Evolutionary conservation across 92 coral and sea anemone species (phyloP).

Genomic region (Phymanthus crucifer): DNA sequence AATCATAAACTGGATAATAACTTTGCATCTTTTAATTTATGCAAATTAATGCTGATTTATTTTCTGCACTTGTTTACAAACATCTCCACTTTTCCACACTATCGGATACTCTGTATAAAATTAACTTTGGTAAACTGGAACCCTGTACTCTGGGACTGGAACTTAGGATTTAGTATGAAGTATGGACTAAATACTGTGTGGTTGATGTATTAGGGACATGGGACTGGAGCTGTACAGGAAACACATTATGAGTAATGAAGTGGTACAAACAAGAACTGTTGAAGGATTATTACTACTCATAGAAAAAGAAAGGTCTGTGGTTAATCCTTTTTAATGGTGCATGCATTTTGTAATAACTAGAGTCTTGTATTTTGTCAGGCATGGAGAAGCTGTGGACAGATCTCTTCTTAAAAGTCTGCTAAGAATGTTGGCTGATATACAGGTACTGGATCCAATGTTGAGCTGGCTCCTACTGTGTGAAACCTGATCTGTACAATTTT

Average conservation of each 20-base stretch:
- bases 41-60: too few species aligned
- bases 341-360: neutral
- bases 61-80: too few species aligned
- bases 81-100: too few species aligned
- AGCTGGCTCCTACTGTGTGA: neutral
- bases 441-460: constrained; percentile 59
- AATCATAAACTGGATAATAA: too few species aligned
- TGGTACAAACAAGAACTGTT: constrained; percentile 88
- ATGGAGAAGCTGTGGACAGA: constrained; percentile 99
- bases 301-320: constrained; percentile 84
- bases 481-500: neutral
- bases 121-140: neutral
- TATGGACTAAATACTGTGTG: neutral
- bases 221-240: constrained; percentile 87
- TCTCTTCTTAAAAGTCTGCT: constrained; percentile 87
- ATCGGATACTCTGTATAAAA: too few species aligned
- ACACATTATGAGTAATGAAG: constrained; percentile 85
- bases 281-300: constrained; percentile 88
- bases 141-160: too few species aligned
- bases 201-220: constrained; percentile 79
- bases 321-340: neutral
- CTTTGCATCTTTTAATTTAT: too few species aligned
- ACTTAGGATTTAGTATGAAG: too few species aligned
- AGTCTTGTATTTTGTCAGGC: constrained; percentile 39
- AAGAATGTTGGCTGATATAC: constrained; percentile 97